phyloP scores from a whole-genome alignment of 2,888 invertebrate species.

The Drosophila seclusa region DNA sequence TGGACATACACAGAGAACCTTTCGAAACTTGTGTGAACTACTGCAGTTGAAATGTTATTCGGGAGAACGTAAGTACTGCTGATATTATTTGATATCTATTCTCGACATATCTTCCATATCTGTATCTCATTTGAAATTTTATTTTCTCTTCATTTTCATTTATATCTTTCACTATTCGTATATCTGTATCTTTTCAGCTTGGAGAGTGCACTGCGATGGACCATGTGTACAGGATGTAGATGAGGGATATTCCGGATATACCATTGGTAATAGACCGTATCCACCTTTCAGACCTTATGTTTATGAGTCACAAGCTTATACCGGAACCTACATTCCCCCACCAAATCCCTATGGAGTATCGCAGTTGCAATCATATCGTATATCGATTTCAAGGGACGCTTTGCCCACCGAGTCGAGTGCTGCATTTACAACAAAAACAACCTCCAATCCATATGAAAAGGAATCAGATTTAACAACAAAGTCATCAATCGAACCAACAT shows the following conservation, averaged over 20 bases:
- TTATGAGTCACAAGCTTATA: background rate
- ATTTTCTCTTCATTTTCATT: background rate
- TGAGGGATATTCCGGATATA: background rate
- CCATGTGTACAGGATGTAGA: constrained; percentile 5
- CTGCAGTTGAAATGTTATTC: constrained; percentile 21
- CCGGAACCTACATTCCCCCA: background rate
- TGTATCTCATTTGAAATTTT: background rate
- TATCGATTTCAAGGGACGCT: constrained; percentile 21
- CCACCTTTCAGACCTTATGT: constrained; percentile 3
- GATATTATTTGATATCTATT: background rate
- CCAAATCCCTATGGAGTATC: constrained; percentile 8
- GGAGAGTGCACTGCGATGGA: constrained; percentile 15
- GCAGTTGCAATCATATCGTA: constrained; percentile 9
- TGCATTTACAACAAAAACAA: background rate
- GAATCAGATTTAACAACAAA: background rate
- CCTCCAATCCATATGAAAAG: background rate
- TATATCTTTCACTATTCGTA: background rate
- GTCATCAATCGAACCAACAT: background rate
- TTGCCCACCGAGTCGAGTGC: constrained; percentile 30
- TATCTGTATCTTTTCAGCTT: constrained; percentile 15
- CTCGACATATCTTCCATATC: too few species aligned
- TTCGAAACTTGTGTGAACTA: constrained; percentile 33
- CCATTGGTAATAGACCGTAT: background rate
- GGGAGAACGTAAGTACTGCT: constrained; percentile 31
- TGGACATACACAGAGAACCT: constrained; percentile 15